Base-by-base conservation (phyloP, 92 coral and sea anemone genomes). In the Parazoanthus swiftii region DNA sequence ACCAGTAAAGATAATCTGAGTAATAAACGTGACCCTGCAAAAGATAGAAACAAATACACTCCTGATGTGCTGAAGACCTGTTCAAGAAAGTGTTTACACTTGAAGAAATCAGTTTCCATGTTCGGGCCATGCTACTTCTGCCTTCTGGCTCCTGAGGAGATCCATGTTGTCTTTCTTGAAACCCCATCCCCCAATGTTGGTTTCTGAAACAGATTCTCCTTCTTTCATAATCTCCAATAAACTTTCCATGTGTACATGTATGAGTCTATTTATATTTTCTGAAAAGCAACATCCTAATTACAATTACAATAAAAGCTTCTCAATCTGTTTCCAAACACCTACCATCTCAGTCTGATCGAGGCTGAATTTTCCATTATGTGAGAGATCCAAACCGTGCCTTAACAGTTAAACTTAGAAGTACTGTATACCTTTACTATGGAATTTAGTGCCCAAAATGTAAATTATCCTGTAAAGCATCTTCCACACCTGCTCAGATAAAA, bases 321-420 rank as follows among this genome's bases (percentile, higher is more conserved):
- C 73, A 67, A 67, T 67, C 1, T 67, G 73, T 67, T 15, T 67
- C 73, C 73, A 67, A 67, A 67, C 73, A 67, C 73, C 73, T 67
- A 67, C 73, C 21, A 67, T 67, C 73, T 67, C 73, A 67, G 73
- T 67, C 73, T 67, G 73, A 67, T 67, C 73, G 73, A 67, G 73
- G 73, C 73, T 67, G 73, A 67, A 10, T 67, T 67, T 67, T 10
- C 73, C 73, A 67, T 10, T 67, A 67, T 67, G 21, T 67, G 73
- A 67, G 73, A 67, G 73, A 67, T 67, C 23, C 73, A 15, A 67
- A 67, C 21, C 23, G 73, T 67, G 73, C 73, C 73, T 13, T 67
- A 67, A 67, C 73, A 67, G 73, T 67, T 67, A 67, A 67, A 67
- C 73, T 67, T 67, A 15, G 73, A 67, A 67, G 73, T 67, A 67